Conservation (phyloP, 2,113 vertebrate genomes). For the Neopipo cinnamomea region DNA sequence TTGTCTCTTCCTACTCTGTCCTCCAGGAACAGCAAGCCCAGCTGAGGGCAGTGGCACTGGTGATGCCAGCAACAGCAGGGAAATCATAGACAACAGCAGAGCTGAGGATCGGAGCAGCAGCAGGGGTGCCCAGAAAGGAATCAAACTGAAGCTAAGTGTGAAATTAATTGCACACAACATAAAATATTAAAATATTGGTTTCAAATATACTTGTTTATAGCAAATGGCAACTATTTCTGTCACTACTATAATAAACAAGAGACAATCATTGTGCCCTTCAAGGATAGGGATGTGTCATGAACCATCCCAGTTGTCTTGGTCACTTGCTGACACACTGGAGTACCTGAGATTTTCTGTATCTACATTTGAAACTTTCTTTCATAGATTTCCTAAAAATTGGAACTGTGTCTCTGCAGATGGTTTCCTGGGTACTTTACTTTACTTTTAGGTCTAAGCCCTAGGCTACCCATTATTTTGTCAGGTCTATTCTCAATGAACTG, state of each 20-base stretch:
- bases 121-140: background rate
- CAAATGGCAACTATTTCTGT: background rate
- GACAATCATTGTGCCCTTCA: background rate
- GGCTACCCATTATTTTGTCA: background rate
- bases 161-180: background rate
- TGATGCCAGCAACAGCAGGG: background rate
- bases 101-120: background rate
- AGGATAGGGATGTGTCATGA: background rate
- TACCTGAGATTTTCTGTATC: background rate
- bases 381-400: background rate
- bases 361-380: background rate
- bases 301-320: accelerated
- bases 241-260: background rate
- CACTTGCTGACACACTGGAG: accelerated
- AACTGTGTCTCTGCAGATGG: background rate
- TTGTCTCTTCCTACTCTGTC: accelerated
- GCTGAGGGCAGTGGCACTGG: accelerated
- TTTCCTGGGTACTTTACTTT: background rate
- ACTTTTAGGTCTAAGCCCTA: background rate
- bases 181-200: background rate
- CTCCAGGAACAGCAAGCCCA: background rate
- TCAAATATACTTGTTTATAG: background rate
- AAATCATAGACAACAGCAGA: background rate
- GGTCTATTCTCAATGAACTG: background rate
- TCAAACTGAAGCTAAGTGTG: background rate